These are phyloP conservation scores for Anolis sagrei DNA, from an alignment of 2,113 vertebrate genomes.

Conservation along the genomic window DNA sequence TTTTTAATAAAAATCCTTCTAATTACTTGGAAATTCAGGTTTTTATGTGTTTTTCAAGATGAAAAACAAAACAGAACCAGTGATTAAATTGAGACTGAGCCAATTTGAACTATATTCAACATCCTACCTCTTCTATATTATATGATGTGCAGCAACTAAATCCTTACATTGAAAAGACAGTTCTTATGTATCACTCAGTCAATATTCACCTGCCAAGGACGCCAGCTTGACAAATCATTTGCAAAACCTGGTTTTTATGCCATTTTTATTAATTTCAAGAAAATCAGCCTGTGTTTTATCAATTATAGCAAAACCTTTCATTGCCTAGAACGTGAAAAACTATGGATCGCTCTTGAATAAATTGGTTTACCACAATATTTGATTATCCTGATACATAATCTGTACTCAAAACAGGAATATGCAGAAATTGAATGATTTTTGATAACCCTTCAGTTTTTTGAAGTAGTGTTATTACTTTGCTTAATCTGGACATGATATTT, in stretches of 20 bases:
- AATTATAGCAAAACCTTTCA: too few species aligned
- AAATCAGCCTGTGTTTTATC: too few species aligned
- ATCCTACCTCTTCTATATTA: neutral
- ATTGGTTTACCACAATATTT: too few species aligned
- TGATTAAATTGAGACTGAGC: neutral
- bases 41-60: neutral
- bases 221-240: neutral
- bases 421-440: too few species aligned
- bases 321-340: too few species aligned
- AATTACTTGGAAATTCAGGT: neutral
- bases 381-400: too few species aligned
- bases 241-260: neutral
- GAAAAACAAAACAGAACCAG: neutral
- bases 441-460: too few species aligned
- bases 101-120: neutral
- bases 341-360: too few species aligned
- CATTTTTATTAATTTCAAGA: neutral
- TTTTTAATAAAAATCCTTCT: neutral
- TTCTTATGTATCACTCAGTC: neutral
- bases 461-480: too few species aligned
- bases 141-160: neutral
- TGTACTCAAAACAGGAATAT: too few species aligned
- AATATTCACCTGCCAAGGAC: neutral
- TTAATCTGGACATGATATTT: too few species aligned
- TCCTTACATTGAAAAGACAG: neutral